Conservation (phyloP, 1,140 invertebrate species). For the Brachionus asplanchnoidis region DNA sequence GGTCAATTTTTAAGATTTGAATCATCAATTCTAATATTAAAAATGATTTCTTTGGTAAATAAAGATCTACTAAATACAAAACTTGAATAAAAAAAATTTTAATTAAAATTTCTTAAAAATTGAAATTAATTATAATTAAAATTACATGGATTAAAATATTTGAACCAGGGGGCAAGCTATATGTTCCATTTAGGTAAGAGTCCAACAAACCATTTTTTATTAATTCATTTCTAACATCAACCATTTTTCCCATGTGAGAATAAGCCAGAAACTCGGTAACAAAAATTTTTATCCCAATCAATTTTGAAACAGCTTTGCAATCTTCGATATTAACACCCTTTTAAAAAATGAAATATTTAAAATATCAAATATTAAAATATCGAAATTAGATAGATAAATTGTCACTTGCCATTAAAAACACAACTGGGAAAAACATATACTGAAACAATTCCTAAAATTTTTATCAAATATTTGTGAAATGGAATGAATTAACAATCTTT, state of each 20-base stretch:
- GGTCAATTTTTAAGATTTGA: too few species aligned
- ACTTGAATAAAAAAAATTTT: too few species aligned
- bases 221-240: not conserved
- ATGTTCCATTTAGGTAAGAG: not conserved
- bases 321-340: constrained; percentile 31
- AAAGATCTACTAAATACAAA: too few species aligned
- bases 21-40: too few species aligned
- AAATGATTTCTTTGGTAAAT: too few species aligned
- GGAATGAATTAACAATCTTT: not conserved
- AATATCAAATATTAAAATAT: too few species aligned
- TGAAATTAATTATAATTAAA: not conserved
- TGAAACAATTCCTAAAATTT: constrained; percentile 15
- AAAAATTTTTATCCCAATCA: constrained; percentile 40
- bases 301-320: constrained; percentile 4
- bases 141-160: constrained; percentile 17
- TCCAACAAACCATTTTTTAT: not conserved
- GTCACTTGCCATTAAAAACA: not conserved
- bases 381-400: not conserved
- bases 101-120: not conserved
- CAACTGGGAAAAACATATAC: constrained; percentile 41
- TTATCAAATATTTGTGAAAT: not conserved
- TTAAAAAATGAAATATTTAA: not conserved
- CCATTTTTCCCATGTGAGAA: constrained; percentile 28
- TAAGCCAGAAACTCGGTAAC: constrained; percentile 41
- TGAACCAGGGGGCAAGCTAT: not conserved